phyloP scores from a whole-genome alignment of 2,797 vertebrate species.

The Hypotaenidia okinawae region DNA sequence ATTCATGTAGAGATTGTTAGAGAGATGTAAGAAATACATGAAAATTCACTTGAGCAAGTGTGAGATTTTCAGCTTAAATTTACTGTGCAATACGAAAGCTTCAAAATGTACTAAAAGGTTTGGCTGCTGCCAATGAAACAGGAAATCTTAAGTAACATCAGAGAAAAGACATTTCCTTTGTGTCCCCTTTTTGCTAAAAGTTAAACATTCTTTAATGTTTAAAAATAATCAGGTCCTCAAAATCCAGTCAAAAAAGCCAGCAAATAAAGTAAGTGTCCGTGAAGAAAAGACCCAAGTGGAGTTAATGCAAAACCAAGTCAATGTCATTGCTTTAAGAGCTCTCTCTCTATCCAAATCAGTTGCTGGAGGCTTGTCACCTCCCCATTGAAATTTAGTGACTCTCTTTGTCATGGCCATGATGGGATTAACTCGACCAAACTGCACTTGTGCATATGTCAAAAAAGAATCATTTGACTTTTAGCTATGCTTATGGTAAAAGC shows the following conservation, averaged over 20 bases:
- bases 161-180: background rate
- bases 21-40: background rate
- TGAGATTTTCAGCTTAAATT: background rate
- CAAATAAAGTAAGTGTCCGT: background rate
- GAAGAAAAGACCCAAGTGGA: background rate
- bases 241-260: background rate
- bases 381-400: background rate
- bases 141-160: slow-evolving; percentile 1
- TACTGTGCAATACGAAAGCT: background rate
- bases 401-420: background rate
- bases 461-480: background rate
- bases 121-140: background rate
- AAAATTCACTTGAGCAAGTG: background rate
- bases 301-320: background rate
- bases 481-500: background rate
- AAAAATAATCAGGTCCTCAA: background rate
- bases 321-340: background rate
- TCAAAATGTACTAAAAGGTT: background rate
- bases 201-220: background rate
- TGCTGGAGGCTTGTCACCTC: background rate
- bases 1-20: background rate
- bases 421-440: background rate
- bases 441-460: background rate
- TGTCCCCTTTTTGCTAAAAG: background rate
- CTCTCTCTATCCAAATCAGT: background rate